phyloP scores from a whole-genome alignment of 2,888 invertebrate species.

The Caenorhabditis angaria region DNA sequence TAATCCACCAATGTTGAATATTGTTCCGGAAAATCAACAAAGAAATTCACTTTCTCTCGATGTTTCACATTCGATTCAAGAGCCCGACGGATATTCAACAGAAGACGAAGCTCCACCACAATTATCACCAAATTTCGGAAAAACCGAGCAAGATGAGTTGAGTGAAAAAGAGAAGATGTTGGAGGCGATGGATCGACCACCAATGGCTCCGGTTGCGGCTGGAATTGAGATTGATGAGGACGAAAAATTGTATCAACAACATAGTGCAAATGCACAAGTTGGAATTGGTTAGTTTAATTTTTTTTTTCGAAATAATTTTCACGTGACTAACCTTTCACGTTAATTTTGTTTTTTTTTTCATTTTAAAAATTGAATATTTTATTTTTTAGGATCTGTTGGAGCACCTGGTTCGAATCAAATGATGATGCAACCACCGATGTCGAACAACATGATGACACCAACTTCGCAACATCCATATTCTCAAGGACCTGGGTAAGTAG shows the following conservation, averaged over 20 bases:
- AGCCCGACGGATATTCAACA: conserved; percentile 14
- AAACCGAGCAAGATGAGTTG: conserved; percentile 18
- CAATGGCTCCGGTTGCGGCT: conserved; percentile 26
- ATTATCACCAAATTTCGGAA: conserved; percentile 37
- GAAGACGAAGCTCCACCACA: conserved; percentile 52
- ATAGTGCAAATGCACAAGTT: conserved; percentile 5
- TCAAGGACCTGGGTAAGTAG: conserved; percentile 9
- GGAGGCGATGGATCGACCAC: conserved; percentile 28
- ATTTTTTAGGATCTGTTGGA: background rate
- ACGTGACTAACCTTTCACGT: too few species aligned
- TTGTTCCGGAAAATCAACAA: too few species aligned
- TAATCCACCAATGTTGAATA: conserved; percentile 32
- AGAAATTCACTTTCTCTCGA: background rate
- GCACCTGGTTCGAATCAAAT: conserved; percentile 11
- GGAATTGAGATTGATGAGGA: conserved; percentile 4
- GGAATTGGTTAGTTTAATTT: background rate
- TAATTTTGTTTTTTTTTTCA: too few species aligned
- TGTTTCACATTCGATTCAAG: background rate
- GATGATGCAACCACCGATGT: conserved; percentile 1
- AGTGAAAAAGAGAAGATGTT: conserved; percentile 18
- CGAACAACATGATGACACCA: conserved; percentile 20
- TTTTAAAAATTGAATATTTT: background rate
- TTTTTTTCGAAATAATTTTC: too few species aligned
- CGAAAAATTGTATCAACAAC: conserved; percentile 11
- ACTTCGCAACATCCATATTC: conserved; percentile 23